Evolutionary conservation across 2,113 vertebrate genomes (phyloP), one percentile per base, ranked within the genome.

Genomic region (Pelobates fuscus): DNA sequence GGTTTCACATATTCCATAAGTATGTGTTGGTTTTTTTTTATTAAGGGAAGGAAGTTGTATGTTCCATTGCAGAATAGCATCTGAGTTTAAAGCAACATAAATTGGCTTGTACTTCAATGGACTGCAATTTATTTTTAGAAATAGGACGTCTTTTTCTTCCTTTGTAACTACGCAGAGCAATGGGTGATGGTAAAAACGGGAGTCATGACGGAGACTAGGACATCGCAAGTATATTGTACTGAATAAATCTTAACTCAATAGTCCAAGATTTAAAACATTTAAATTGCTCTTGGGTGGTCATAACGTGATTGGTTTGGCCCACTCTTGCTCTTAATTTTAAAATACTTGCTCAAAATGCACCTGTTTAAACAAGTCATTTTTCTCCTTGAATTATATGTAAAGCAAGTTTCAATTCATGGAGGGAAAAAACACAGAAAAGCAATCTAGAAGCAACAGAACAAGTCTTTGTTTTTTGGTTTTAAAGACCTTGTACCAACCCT

Each of bases 331-430:
- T 77, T 29, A 63, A 24, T 77, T 62, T 52, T n/a, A 61, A 54
- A 61, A 77, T 21, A 24, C 21, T 32, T 41, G 12, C 27, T 8
- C 67, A 70, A 58, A 54, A 67, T 26, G 64, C 72, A 75, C 72
- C 72, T 75, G 72, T 75, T 75, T 67, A 75, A 75, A 75, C 72
- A 75, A 75, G 64, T 75, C 32, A 72, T 72, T 52, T 71, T 62
- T 30, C 55, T 37, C 44, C 54, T 58, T 30, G 54, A 59, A 27
- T 55, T 61, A 65, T 73, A 65, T 67, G 63, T 60, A 58, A 26
- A 55, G 54, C 26, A 59, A 20, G 54, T 67, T 67, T 46, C 64
- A 67, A 55, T 23, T 63, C 57, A 26, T 63, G 26, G 26, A 71
- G 29, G 23, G 61, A 37, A 37, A 37, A 41, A 78, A 72, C 18